Percentiles rank a stretch among this genome's conserved stretches.
Evolutionary conservation across 2,113 vertebrate genomes (phyloP).

Genomic region (Ginglymostoma cirratum): DNA sequence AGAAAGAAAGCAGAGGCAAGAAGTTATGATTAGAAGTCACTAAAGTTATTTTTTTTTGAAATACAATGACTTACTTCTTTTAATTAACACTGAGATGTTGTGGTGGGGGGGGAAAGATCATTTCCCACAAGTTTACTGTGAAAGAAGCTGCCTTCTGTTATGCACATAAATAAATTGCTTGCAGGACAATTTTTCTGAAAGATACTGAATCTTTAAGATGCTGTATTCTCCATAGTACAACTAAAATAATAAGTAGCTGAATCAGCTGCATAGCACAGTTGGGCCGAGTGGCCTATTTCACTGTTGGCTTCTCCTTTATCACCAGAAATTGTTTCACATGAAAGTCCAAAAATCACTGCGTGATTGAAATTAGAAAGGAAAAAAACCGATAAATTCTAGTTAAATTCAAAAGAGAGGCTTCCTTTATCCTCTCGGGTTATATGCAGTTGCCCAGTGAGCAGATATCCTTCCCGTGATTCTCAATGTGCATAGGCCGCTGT

Average conservation of each 20-base stretch:
- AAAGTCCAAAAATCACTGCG: neutral
- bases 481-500: neutral
- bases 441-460: neutral
- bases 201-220: neutral
- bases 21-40: neutral
- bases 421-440: neutral
- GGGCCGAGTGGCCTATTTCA: neutral
- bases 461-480: neutral
- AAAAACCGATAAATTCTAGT: neutral
- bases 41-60: neutral
- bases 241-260: neutral
- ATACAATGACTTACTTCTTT: neutral
- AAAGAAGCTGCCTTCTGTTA: too few species aligned
- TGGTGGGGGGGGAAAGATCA: neutral
- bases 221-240: neutral
- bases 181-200: neutral
- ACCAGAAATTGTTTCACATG: neutral
- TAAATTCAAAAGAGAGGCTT: constrained; percentile 29
- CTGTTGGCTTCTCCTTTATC: neutral
- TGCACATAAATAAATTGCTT: neutral
- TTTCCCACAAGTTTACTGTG: neutral
- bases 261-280: neutral
- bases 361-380: neutral
- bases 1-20: neutral
- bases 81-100: neutral